Base-by-base conservation (phyloP, 2,888 invertebrate species). In the Conchocele bisecta region DNA sequence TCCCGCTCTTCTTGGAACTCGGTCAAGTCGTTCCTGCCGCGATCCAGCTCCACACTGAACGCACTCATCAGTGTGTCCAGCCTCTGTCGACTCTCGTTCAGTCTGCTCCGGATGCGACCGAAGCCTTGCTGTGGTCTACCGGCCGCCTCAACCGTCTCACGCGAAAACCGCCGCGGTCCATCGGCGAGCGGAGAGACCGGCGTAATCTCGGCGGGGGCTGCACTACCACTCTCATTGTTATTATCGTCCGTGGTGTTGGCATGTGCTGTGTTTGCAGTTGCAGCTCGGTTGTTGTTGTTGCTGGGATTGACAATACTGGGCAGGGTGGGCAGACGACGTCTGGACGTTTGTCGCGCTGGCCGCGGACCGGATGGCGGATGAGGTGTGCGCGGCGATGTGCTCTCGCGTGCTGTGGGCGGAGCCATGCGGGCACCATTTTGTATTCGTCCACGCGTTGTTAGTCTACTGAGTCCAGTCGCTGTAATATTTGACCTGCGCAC, bases 1-100 rank as follows among this genome's bases (percentile, higher is more conserved):
- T 86, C 86, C 7, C 86, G 76, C 51, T 85, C 83, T 48, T 79
- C 74, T 65, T 86, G 86, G 61, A 86, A 85, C 15, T 83, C 81
- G 2, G 83, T 75, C 51, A 86, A 64, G 50, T 83, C 85, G 17
- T 81, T 76, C 9, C 84, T 81, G 6, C 83, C 83, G 26, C 83
- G 69, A 41, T 87, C 86, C n/a, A 86, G 68, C 70, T 88, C 88
- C 1, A 75, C 72, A 3, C 83, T 78, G 63, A 87, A 86, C 7
- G 82, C 75, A 33, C 77, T 75, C 87, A 88, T 85, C 33, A 88
- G 61, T 28, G 79, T 75, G 37, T 86, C 85, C n/a, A 88, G 71
- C 48, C 86, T 58, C 24, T 69, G 77, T 31, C 87, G 79, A 46
- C 86, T 86, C 61, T 88, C 86, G 44, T 81, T 76, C n/a, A 87